phyloP scores from a whole-genome alignment of 2,113 vertebrate species.

The Plecotus auritus region DNA sequence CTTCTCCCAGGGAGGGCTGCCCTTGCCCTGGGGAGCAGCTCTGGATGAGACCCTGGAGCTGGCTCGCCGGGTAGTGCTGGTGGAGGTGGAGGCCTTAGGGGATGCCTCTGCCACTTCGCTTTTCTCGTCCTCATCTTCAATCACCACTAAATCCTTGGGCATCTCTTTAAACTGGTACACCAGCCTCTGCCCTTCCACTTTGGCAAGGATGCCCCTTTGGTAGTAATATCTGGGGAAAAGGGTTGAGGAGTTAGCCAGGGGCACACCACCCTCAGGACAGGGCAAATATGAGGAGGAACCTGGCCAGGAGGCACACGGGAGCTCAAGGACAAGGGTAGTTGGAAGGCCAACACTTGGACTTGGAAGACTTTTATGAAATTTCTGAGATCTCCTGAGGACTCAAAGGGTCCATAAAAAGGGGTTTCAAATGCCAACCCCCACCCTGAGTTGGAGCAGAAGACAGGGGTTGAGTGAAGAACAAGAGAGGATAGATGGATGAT shows the following conservation, averaged over 20 bases:
- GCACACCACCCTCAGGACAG: neutral
- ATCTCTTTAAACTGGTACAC: constrained; percentile 94
- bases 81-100: constrained; percentile 16
- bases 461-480: neutral
- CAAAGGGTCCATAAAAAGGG: neutral
- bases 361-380: neutral
- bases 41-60: constrained; percentile 46
- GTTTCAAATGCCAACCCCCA: neutral
- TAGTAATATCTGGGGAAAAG: constrained; percentile 86
- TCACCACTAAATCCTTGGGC: constrained; percentile 90
- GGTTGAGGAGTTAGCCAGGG: neutral
- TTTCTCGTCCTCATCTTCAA: constrained; percentile 80
- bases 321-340: neutral
- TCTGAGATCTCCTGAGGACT: neutral
- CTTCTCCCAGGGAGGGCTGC: constrained; percentile 50
- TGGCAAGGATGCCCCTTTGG: constrained; percentile 91
- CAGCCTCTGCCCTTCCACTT: constrained; percentile 91
- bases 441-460: neutral
- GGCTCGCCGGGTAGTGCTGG: neutral
- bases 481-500: too few relatives aligned
- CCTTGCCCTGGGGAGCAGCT: constrained; percentile 24
- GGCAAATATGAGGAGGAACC: neutral
- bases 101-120: constrained; percentile 73
- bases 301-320: neutral
- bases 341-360: neutral